Conservation (phyloP, 2,888 invertebrate species). For the Onchidella celtica region DNA sequence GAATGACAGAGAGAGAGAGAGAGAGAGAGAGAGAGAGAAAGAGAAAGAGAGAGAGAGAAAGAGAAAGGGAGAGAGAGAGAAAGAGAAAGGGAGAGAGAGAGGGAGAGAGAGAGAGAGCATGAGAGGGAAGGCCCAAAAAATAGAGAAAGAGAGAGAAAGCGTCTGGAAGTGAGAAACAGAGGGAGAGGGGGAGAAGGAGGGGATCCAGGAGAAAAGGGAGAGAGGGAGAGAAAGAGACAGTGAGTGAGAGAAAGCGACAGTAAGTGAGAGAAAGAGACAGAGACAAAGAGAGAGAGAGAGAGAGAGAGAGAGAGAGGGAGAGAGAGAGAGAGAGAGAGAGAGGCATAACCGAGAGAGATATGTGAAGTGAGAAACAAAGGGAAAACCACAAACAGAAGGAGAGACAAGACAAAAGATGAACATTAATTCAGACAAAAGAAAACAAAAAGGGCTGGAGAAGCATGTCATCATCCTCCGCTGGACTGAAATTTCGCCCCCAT, state of each 20-base stretch:
- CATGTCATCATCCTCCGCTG: too few relatives aligned
- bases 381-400: too few relatives aligned
- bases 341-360: too few relatives aligned
- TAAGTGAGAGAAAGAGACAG: constrained; percentile 21
- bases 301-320: constrained; percentile 6
- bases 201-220: constrained; percentile 3
- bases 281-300: too few relatives aligned
- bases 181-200: constrained; percentile 17
- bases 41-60: background rate
- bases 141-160: background rate
- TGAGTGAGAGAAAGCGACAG: constrained; percentile 24
- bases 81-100: constrained; percentile 11
- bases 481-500: too few relatives aligned
- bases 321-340: too few relatives aligned
- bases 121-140: background rate
- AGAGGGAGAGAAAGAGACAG: background rate
- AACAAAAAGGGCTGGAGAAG: too few relatives aligned
- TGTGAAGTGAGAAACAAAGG: too few relatives aligned
- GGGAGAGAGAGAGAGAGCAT: background rate
- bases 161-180: background rate
- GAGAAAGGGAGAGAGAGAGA: background rate
- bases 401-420: too few relatives aligned
- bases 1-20: background rate
- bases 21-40: background rate
- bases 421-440: too few relatives aligned